Base-by-base conservation (phyloP, 2,797 vertebrate species). In the Gobionotothen gibberifrons region DNA sequence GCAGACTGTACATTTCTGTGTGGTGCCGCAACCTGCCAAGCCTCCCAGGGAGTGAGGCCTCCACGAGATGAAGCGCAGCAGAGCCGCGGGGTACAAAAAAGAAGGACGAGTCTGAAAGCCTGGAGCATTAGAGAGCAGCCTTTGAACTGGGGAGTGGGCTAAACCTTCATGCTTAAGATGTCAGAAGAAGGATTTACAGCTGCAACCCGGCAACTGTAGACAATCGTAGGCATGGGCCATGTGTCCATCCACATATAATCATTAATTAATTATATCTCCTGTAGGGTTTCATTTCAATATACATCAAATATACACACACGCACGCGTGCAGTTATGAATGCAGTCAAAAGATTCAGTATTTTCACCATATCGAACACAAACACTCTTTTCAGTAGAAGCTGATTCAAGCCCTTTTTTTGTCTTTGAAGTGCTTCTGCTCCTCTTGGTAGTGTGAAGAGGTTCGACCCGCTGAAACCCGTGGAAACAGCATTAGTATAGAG, bases 401-500 rank as follows among this genome's bases (percentile, higher is more conserved):
- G 72, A 78, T 83, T 90, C 84, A 81, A 92, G 89, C 70, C 59
- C 72, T 64, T 32, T 83, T 54, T 55, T 67, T 32, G 61, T 82
- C 91, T 92, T 91, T 91, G 82, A 91, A 91, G 87, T 85, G 62
- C 72, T 60, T 81, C 62, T 70, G 42, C 69, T 77, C 42, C 48
- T 78, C 63, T 74, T 55, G 36, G 70, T 85, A 74, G 72, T 54
- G 71, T 68, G 72, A 82, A 72, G 60, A 83, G 58, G 81, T 90
- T 88, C 86, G 75, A 90, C 87, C 80, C 64, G 15, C 83, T 88
- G 85, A 92, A 85, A 81, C 83, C 83, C 62, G n/a, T 85, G 89
- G 88, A 93, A 94, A 94, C 86, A 86, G 86, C 92, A 92, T 94
- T 93, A 93, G 86, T 88, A 83, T 72, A n/a, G n/a, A n/a, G n/a